A percentile compares a stretch with the other conserved stretches of the same genome.
Evolutionary conservation across 2,113 vertebrate species (phyloP).

Genomic region (Hipposideros armiger): DNA sequence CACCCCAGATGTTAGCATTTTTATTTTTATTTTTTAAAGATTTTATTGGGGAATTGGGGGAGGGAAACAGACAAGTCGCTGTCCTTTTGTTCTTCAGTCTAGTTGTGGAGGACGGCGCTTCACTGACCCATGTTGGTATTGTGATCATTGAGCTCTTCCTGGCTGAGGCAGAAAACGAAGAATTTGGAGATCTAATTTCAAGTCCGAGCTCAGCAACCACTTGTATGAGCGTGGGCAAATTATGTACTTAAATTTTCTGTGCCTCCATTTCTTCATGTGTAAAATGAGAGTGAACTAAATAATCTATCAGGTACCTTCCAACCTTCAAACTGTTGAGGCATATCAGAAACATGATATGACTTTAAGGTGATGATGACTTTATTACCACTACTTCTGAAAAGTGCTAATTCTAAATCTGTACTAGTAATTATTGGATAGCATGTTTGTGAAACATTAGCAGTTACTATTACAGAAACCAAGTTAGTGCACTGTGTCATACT

Average conservation of each 20-base stretch:
- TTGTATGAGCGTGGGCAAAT: neutral
- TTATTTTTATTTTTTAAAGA: neutral
- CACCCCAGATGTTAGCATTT: neutral
- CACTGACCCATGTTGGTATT: too few relatives aligned
- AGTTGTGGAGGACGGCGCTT: too few relatives aligned
- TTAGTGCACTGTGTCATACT: neutral
- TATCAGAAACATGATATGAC: conserved; percentile 41
- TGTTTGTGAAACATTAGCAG: conserved; percentile 14
- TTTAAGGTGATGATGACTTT: conserved; percentile 29
- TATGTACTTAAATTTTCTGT: neutral
- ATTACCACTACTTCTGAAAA: conserved; percentile 56
- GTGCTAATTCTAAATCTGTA: conserved; percentile 59
- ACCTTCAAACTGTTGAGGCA: conserved; percentile 45
- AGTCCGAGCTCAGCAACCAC: neutral
- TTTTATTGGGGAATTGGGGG: too few relatives aligned
- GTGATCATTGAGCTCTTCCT: too few relatives aligned
- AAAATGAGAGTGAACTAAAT: neutral
- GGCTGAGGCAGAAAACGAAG: neutral
- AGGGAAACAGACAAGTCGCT: too few relatives aligned
- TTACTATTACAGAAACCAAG: conserved; percentile 48
- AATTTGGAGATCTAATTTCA: conserved; percentile 4
- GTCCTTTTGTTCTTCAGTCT: too few relatives aligned
- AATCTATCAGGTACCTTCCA: neutral
- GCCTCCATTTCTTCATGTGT: neutral
- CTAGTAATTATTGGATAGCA: conserved; percentile 32